Evolutionary conservation across 2,797 vertebrate genomes (phyloP), one percentile per base, ranked within the genome.

Genomic region (Phataginus tetradactyla): DNA sequence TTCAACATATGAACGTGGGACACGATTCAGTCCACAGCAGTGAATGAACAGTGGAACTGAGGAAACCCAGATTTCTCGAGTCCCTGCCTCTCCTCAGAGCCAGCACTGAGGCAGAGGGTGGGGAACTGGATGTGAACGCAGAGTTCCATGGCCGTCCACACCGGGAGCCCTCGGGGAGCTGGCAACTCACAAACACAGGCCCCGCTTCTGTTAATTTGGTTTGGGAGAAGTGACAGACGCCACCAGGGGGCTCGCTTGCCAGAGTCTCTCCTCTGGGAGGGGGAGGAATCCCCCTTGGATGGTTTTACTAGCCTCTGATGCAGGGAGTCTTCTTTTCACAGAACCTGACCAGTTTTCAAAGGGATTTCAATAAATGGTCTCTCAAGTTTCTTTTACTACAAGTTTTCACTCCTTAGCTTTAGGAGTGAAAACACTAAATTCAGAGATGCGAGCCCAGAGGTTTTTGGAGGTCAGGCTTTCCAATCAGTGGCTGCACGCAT

Each of bases 91-190:
- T 69, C 45, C 53, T 7, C n/a, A 13, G 34, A 32, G 57, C 8
- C 32, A 29, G 68, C 68, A 53, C 32, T 21, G 45, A 2, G 25
- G 27, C 8, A 1, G 20, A 10, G 51, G 9, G 3, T 37, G 17
- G 53, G 18, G 37, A 10, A 5, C 5, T 10, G 37, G 17, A 1
- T 3, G 20, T 32, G 23, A 15, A 57, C 0, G 0, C 0, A 1
- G n/a, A 8, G 3, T 17, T 32, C 42, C 25, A 0, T 0, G 14
- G 55, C 6, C 10, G 29, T 5, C 55, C 51, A 10, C 15, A 5
- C 23, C 1, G 1, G 51, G 59, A 61, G 1, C 7, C 20, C 5
- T 13, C 81, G 1, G 1, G 29, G 63, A 27, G 13, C 6, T 1
- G 29, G 45, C 42, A 23, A 37, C 34, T 15, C 91, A 55, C 3